phyloP scores from a whole-genome alignment of 1,140 invertebrate genomes.

The Neodiprion fabricii region DNA sequence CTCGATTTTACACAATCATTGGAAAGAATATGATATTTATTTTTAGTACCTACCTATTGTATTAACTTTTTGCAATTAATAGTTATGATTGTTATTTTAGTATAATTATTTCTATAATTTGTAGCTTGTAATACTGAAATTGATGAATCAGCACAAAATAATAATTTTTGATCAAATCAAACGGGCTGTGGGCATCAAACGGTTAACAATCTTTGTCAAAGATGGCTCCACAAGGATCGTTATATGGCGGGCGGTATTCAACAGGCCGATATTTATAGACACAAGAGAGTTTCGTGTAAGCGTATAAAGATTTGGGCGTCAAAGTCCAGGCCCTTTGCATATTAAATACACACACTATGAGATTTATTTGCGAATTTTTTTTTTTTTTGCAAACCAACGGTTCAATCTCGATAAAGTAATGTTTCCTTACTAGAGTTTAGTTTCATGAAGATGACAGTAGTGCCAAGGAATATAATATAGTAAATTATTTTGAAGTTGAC shows the following conservation, averaged over 20 bases:
- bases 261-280: constrained; percentile 54
- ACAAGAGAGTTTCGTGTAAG: constrained; percentile 43
- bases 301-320: constrained; percentile 43
- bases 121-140: too few relatives aligned
- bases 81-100: background rate
- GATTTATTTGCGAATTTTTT: background rate
- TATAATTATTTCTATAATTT: background rate
- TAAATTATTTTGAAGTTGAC: background rate
- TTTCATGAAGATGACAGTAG: background rate
- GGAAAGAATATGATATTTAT: background rate
- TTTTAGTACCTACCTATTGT: background rate
- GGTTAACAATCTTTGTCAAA: constrained; percentile 7
- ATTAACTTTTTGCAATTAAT: background rate
- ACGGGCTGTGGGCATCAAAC: background rate
- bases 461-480: background rate
- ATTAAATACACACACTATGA: background rate
- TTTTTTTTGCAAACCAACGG: background rate
- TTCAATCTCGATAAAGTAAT: background rate
- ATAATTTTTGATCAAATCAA: background rate
- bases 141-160: background rate
- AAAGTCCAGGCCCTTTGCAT: constrained; percentile 34
- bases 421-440: too few relatives aligned
- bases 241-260: constrained; percentile 47
- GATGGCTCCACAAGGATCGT: constrained; percentile 31
- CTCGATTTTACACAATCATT: background rate